Percentiles rank a stretch among this genome's conserved stretches.
phyloP scores from a whole-genome alignment of 2,888 invertebrate genomes.

The Dryomyza anilis region DNA sequence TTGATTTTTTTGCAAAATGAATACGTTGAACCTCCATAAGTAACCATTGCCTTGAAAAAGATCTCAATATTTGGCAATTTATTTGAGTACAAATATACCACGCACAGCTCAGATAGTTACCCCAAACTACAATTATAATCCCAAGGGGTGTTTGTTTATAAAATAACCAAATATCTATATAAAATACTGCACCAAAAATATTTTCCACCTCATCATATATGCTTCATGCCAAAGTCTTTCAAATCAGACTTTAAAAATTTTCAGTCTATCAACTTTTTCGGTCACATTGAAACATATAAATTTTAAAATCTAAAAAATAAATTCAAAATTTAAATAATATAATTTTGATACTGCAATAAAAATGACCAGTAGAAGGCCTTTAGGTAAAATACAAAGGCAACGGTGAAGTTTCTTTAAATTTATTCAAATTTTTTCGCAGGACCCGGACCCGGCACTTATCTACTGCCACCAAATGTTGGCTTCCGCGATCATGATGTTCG shows the following conservation, averaged over 20 bases:
- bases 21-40: too few species aligned
- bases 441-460: constrained; percentile 68
- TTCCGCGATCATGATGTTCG: constrained; percentile 66
- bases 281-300: constrained; percentile 12
- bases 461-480: constrained; percentile 66
- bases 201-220: too few species aligned
- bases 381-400: constrained; percentile 19
- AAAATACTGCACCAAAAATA: background rate
- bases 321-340: constrained; percentile 40
- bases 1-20: too few species aligned
- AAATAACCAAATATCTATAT: background rate
- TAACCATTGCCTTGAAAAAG: too few species aligned
- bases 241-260: background rate
- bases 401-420: background rate
- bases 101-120: too few species aligned
- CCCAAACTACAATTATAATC: too few species aligned
- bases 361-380: constrained; percentile 20
- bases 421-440: constrained; percentile 52
- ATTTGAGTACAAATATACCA: too few species aligned
- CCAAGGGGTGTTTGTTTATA: background rate
- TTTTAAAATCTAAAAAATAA: constrained; percentile 33
- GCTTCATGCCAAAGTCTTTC: background rate
- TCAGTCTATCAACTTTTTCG: constrained; percentile 28
- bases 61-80: too few species aligned
- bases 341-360: constrained; percentile 48